Conservation (phyloP, 1,140 invertebrate genomes). For the Octopus sinensis region DNA sequence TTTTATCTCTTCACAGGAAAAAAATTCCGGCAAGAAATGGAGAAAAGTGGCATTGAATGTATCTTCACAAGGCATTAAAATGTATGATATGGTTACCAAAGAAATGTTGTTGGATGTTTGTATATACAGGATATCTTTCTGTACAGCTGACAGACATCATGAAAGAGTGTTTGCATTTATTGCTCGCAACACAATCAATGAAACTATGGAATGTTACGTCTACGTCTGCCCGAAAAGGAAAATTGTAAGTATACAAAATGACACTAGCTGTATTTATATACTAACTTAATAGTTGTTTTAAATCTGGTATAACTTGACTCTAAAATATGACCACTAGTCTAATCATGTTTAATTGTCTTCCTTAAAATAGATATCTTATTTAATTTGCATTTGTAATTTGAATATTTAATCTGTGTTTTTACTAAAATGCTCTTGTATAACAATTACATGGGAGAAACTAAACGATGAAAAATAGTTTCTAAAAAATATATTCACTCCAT, state of each 20-base stretch:
- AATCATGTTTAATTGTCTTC: no score
- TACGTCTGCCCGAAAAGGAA: conserved; percentile 80
- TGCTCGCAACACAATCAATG: conserved; percentile 68
- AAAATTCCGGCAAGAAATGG: conserved; percentile 69
- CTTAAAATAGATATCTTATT: no score
- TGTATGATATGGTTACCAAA: conserved; percentile 68
- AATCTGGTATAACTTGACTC: no score
- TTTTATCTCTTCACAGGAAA: conserved; percentile 61
- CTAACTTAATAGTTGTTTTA: no score
- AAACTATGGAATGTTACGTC: conserved; percentile 80
- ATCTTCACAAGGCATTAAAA: conserved; percentile 71
- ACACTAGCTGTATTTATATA: no score
- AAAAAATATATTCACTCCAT: no score
- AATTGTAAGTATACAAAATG: conserved; percentile 61
- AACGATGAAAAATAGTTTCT: no score
- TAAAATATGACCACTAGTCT: no score
- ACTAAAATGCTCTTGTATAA: no score
- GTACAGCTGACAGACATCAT: conserved; percentile 79
- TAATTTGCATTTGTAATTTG: no score
- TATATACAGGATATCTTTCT: conserved; percentile 87
- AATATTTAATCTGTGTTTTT: no score
- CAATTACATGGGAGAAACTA: no score
- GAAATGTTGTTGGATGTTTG: conserved; percentile 74
- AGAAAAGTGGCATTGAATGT: conserved; percentile 71
- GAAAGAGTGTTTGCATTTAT: conserved; percentile 85